Percentiles rank a stretch among this genome's conserved stretches.
Evolutionary conservation across 2,797 vertebrate species (phyloP).

Genomic region (Tolypeutes matacus): DNA sequence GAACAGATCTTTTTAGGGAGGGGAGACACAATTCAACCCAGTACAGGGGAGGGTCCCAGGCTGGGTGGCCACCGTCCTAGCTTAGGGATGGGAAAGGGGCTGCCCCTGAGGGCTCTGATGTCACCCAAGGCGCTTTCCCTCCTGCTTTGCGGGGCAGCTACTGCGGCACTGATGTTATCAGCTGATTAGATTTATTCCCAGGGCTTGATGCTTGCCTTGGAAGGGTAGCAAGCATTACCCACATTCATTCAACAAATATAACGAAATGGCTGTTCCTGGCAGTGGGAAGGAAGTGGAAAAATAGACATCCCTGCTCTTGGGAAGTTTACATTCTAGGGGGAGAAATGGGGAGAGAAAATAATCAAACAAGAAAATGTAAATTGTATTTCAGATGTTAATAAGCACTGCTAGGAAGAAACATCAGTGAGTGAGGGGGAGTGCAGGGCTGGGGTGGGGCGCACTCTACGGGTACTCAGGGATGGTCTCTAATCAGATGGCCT

Average conservation of each 20-base stretch:
- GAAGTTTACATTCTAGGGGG: background rate
- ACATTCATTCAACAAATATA: background rate
- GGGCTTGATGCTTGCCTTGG: background rate
- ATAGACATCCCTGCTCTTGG: background rate
- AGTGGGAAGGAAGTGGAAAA: background rate
- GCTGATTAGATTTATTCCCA: background rate
- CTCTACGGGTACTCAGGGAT: too few species aligned
- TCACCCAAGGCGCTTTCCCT: background rate
- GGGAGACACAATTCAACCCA: too few species aligned
- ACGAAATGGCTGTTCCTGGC: background rate
- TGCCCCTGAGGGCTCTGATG: background rate
- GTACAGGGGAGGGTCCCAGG: too few species aligned
- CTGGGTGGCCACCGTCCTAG: too few species aligned
- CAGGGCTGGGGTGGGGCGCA: too few species aligned
- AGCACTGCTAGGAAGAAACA: background rate
- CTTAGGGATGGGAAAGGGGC: fast-evolving
- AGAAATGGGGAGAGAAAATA: background rate
- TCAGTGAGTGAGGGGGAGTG: too few species aligned
- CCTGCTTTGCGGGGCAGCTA: background rate
- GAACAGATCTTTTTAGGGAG: too few species aligned
- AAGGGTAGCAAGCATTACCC: background rate
- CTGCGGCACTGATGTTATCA: background rate
- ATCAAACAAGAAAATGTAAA: background rate
- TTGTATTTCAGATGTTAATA: background rate
- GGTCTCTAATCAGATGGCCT: too few species aligned